Conservation (phyloP, 2,113 vertebrate genomes). For the Morone chrysops region DNA sequence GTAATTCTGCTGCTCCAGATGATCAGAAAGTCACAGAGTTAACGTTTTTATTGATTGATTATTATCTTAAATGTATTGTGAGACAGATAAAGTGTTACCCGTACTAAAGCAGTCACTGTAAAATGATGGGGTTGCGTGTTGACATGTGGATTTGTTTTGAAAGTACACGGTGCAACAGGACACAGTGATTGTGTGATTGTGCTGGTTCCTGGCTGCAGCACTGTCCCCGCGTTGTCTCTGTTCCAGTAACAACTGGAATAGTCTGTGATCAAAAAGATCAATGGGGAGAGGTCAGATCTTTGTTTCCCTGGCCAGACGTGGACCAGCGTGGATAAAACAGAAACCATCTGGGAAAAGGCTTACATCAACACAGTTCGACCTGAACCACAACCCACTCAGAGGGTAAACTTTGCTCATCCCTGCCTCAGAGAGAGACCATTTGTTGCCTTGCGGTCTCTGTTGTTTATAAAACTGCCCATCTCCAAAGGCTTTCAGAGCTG, state of each 20-base stretch:
- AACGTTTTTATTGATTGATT: background rate
- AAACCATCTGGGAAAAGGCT: conserved; percentile 52
- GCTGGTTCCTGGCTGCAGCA: conserved; percentile 16
- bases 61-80: background rate
- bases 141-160: conserved; percentile 28
- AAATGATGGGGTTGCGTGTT: background rate
- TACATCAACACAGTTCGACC: conserved; percentile 32
- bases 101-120: too few species aligned
- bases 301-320: conserved; percentile 30
- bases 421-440: background rate
- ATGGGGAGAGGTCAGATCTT: conserved; percentile 46
- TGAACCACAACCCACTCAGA: conserved; percentile 27
- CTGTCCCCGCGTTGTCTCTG: conserved; percentile 26
- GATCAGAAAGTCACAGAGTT: conserved; percentile 2
- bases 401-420: conserved; percentile 35
- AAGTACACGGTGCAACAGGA: conserved; percentile 4
- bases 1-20: background rate
- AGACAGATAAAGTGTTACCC: background rate
- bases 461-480: conserved; percentile 31
- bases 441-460: conserved; percentile 4
- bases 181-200: conserved; percentile 10
- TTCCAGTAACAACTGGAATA: conserved; percentile 50
- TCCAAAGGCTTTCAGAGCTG: background rate
- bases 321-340: conserved; percentile 34
- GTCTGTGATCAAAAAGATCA: conserved; percentile 46